These are phyloP conservation scores for Danio albolineatus DNA, from an alignment of 2,797 vertebrate genomes.

Conservation along the genomic window DNA sequence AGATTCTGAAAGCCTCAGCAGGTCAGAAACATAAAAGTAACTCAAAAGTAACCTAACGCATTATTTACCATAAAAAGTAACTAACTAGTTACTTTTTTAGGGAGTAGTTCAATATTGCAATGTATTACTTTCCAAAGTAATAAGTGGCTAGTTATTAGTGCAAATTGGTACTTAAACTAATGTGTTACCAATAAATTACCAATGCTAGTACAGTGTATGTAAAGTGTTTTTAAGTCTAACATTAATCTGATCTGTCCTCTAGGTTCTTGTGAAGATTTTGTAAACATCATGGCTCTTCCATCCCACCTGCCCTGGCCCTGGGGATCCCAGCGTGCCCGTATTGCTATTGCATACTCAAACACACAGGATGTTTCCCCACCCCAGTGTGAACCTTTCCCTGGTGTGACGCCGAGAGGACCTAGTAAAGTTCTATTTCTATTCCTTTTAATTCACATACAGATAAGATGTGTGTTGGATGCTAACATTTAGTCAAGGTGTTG, in stretches of 20 bases:
- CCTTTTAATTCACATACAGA: neutral
- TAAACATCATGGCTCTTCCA: neutral
- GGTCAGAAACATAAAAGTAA: no score
- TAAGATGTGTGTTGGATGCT: neutral
- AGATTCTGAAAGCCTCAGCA: no score
- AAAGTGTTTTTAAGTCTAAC: neutral
- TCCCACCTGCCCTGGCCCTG: neutral
- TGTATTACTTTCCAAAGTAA: no score
- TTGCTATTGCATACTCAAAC: neutral
- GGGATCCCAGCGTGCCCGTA: fast-evolving
- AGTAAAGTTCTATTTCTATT: neutral
- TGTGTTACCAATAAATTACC: no score
- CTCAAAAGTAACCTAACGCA: no score
- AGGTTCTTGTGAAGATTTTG: constrained; percentile 9
- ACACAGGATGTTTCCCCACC: fast-evolving
- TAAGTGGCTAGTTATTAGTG: no score
- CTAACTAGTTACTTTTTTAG: no score
- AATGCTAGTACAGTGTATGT: no score
- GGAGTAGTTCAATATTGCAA: no score
- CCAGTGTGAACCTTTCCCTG: fast-evolving
- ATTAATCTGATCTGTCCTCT: neutral
- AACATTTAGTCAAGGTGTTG: neutral
- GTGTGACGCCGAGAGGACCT: neutral
- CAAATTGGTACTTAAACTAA: no score
- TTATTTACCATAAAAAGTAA: no score